A percentile compares a stretch with the other conserved stretches of the same genome.
Conservation (phyloP, 2,888 invertebrate species). For the Sinopyrophorus schimmeli region DNA sequence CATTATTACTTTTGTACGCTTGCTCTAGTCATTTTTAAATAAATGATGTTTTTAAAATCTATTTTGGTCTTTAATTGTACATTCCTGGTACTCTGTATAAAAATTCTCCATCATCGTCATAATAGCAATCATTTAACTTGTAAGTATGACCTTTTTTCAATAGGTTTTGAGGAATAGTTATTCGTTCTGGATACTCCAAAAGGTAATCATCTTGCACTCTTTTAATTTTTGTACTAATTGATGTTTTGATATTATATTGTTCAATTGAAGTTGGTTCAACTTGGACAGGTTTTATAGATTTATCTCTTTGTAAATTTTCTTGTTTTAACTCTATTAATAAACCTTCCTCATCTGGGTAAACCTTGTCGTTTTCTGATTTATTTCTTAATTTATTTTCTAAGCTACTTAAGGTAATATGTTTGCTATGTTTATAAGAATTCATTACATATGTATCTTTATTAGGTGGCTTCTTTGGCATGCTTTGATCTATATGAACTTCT, state of each 20-base stretch:
- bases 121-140: slow-evolving; percentile 77
- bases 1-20: slow-evolving; percentile 41
- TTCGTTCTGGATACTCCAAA: slow-evolving; percentile 62
- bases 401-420: slow-evolving; percentile 21
- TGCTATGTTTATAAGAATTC: slow-evolving; percentile 6
- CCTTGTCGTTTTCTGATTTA: slow-evolving; percentile 9
- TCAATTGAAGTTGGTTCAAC: not conserved
- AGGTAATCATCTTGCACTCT: slow-evolving; percentile 40
- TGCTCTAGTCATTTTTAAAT: slow-evolving; percentile 49
- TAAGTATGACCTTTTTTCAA: slow-evolving; percentile 69
- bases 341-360: slow-evolving; percentile 15
- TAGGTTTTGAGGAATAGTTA: slow-evolving; percentile 70
- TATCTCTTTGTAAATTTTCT: slow-evolving; percentile 44
- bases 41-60: slow-evolving; percentile 12
- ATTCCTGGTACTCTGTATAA: slow-evolving; percentile 78
- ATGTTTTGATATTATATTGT: not conserved
- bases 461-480: slow-evolving; percentile 17
- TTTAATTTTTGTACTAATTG: slow-evolving; percentile 3
- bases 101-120: slow-evolving; percentile 79
- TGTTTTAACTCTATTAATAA: slow-evolving; percentile 43
- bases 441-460: slow-evolving; percentile 21
- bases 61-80: slow-evolving; percentile 42
- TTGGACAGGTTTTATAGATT: not conserved
- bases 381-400: slow-evolving; percentile 17
- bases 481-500: no score